A percentile compares a stretch with the other conserved stretches of the same genome.
Evolutionary conservation across 2,797 vertebrate species (phyloP).

Genomic region (Enteromius viviparus): DNA sequence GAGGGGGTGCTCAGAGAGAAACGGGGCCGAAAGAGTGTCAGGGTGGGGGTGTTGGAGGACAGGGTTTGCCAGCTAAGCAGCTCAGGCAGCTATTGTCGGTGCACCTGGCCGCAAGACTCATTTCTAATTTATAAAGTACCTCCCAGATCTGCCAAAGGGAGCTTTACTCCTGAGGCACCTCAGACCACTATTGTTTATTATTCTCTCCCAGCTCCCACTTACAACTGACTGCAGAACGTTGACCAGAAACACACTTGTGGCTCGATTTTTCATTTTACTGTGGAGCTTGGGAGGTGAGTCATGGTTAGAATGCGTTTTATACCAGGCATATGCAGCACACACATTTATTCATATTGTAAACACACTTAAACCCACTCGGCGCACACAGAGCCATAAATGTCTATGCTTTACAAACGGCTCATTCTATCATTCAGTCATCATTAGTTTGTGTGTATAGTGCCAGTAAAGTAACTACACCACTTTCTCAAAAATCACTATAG

Average conservation of each 20-base stretch:
- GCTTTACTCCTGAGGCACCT: slow-evolving; percentile 49
- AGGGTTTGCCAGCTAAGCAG: slow-evolving; percentile 43
- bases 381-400: slow-evolving; percentile 38
- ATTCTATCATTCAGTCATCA: slow-evolving; percentile 24
- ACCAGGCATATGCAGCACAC: slow-evolving; percentile 10
- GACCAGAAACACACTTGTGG: slow-evolving; percentile 46
- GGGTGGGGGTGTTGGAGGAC: slow-evolving; percentile 15
- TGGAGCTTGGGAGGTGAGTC: slow-evolving; percentile 24
- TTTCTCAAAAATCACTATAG: neutral
- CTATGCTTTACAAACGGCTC: slow-evolving; percentile 18
- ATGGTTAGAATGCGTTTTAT: slow-evolving; percentile 32
- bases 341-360: slow-evolving; percentile 49
- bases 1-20: slow-evolving; percentile 22
- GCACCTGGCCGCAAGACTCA: slow-evolving; percentile 54
- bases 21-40: neutral
- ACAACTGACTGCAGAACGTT: slow-evolving; percentile 43
- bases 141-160: slow-evolving; percentile 37
- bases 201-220: slow-evolving; percentile 50
- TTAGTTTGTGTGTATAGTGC: slow-evolving; percentile 17
- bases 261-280: slow-evolving; percentile 31
- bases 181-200: slow-evolving; percentile 56
- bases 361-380: slow-evolving; percentile 26
- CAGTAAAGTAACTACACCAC: neutral
- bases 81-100: slow-evolving; percentile 48
- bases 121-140: slow-evolving; percentile 53